Conservation (phyloP, 2,113 vertebrate genomes). For the Buteo buteo region DNA sequence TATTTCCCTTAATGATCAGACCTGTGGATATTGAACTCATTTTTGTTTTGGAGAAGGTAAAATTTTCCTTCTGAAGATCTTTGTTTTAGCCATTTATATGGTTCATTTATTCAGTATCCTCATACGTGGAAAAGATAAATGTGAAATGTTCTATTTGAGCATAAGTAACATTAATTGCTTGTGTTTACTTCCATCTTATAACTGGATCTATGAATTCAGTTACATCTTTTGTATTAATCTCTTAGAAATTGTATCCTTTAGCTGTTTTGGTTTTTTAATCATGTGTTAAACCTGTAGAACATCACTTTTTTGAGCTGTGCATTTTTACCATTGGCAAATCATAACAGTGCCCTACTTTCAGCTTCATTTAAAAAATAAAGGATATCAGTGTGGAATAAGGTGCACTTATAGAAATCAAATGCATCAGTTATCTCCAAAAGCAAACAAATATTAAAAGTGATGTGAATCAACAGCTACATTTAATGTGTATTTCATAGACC, state of each 20-base stretch:
- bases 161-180: neutral
- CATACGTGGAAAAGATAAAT: neutral
- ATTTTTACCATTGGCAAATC: neutral
- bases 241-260: neutral
- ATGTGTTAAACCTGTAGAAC: neutral
- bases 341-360: neutral
- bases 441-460: neutral
- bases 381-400: neutral
- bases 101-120: neutral
- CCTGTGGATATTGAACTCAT: neutral
- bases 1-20: neutral
- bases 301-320: neutral
- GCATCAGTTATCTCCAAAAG: neutral
- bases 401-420: neutral
- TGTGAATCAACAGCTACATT: neutral
- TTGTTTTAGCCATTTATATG: neutral
- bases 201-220: neutral
- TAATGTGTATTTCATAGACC: neutral
- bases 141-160: neutral
- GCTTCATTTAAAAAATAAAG: neutral
- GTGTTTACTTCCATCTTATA: neutral
- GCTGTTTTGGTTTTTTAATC: neutral
- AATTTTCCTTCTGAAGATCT: neutral
- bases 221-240: neutral
- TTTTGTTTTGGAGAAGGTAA: neutral